phyloP scores from a whole-genome alignment of 1,140 invertebrate genomes.

The Anastrepha ludens region DNA sequence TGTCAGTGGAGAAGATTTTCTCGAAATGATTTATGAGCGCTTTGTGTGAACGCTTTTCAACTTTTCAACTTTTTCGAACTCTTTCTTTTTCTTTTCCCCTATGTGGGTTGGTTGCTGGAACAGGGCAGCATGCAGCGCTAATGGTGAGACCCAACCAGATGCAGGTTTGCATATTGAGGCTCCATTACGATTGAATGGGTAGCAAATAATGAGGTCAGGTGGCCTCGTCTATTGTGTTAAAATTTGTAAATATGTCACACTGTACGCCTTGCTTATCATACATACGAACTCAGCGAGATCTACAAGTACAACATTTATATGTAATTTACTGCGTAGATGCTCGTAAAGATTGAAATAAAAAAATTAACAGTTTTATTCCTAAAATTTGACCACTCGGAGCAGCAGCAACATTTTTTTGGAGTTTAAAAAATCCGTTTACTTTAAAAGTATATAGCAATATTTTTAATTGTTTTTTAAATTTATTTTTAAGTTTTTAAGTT shows the following conservation, averaged over 20 bases:
- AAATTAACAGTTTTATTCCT: no score
- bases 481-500: no score
- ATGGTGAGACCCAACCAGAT: background rate
- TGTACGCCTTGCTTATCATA: background rate
- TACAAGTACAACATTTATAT: no score
- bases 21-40: constrained; percentile 20
- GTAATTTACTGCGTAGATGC: no score
- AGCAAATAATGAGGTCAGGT: constrained; percentile 33
- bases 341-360: no score
- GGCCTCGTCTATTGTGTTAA: background rate
- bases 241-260: background rate
- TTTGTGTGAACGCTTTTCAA: constrained; percentile 28
- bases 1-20: constrained; percentile 41
- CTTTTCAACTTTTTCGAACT: constrained; percentile 16
- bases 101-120: background rate
- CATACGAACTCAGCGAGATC: no score
- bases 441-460: no score
- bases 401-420: no score
- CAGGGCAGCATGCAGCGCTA: background rate
- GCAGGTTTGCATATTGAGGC: background rate
- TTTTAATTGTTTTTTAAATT: no score
- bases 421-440: no score
- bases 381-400: no score
- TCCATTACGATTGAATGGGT: background rate
- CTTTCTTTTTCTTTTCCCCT: background rate